Percentiles rank a stretch among this genome's conserved stretches.
These are phyloP conservation scores for Lithophane semibrunnea DNA, from an alignment of 2,888 invertebrate genomes.

Conservation along the genomic window DNA sequence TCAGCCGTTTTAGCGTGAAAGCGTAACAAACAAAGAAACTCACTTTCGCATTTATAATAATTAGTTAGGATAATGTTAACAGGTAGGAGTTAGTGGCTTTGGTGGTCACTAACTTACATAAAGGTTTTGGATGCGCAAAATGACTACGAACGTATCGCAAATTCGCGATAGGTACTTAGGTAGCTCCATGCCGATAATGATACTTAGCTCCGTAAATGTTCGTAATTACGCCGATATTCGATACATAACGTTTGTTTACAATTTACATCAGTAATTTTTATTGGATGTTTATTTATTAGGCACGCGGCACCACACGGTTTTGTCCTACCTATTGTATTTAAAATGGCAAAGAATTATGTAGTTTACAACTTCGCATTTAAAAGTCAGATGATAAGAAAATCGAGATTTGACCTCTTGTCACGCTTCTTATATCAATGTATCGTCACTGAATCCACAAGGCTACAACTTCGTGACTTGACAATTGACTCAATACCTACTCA, in stretches of 20 bases:
- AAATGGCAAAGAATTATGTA: constrained; percentile 7
- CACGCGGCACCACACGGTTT: constrained; percentile 32
- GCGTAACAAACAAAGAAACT: too few species aligned
- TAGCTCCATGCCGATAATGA: neutral
- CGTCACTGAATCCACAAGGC: constrained; percentile 34
- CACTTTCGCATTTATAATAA: too few species aligned
- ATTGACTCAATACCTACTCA: too few species aligned
- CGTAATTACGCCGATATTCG: neutral
- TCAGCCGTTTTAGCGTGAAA: too few species aligned
- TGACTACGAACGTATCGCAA: neutral
- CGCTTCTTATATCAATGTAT: constrained; percentile 2
- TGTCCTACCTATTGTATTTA: neutral
- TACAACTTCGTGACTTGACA: neutral
- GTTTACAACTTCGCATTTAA: constrained; percentile 19
- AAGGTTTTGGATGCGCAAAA: neutral
- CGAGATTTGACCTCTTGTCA: constrained; percentile 37
- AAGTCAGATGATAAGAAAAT: constrained; percentile 31
- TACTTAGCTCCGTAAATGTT: too few species aligned
- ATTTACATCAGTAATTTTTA: constrained; percentile 7
- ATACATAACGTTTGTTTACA: constrained; percentile 12
- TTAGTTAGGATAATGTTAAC: too few species aligned
- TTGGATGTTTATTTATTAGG: constrained; percentile 27
- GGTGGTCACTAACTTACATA: neutral
- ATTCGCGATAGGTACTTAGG: neutral
- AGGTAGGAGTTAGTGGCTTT: neutral